A percentile compares a stretch with the other conserved stretches of the same genome.
phyloP scores from a whole-genome alignment of 2,797 vertebrate genomes.

The Myripristis jacobus region DNA sequence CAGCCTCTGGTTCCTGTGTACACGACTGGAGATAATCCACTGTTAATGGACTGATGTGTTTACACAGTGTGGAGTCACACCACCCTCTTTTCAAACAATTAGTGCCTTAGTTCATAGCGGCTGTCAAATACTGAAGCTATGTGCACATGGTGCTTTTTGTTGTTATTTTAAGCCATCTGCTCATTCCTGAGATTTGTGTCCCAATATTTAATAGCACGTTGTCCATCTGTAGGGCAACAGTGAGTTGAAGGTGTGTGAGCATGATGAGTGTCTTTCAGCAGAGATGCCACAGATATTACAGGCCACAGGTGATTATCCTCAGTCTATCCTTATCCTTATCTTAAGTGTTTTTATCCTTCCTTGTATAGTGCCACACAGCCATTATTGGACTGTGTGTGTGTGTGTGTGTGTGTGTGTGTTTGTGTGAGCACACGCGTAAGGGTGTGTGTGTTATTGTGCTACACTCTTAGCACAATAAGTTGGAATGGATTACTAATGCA shows the following conservation, averaged over 20 bases:
- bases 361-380: slow-evolving; percentile 49
- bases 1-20: slow-evolving; percentile 33
- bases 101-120: slow-evolving; percentile 29
- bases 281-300: slow-evolving; percentile 62
- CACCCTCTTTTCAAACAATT: slow-evolving; percentile 45
- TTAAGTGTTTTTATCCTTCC: slow-evolving; percentile 63
- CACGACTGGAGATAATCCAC: slow-evolving; percentile 38
- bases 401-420: background rate
- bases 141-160: background rate
- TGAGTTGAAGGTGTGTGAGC: slow-evolving; percentile 14
- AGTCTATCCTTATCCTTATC: too few species aligned
- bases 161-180: background rate
- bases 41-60: slow-evolving; percentile 49
- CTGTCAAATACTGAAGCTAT: slow-evolving; percentile 36
- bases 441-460: slow-evolving; percentile 27
- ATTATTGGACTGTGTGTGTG: slow-evolving; percentile 49
- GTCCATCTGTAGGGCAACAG: too few species aligned
- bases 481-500: background rate
- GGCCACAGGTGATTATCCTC: slow-evolving; percentile 49
- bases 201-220: slow-evolving; percentile 19
- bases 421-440: too few species aligned
- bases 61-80: slow-evolving; percentile 20
- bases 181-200: slow-evolving; percentile 3
- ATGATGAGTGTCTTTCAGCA: slow-evolving; percentile 40
- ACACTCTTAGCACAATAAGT: slow-evolving; percentile 36